Percentiles rank a stretch among this genome's conserved stretches.
These are phyloP conservation scores for Cataglyphis hispanica DNA, from an alignment of 1,140 invertebrate genomes.

Conservation along the genomic window DNA sequence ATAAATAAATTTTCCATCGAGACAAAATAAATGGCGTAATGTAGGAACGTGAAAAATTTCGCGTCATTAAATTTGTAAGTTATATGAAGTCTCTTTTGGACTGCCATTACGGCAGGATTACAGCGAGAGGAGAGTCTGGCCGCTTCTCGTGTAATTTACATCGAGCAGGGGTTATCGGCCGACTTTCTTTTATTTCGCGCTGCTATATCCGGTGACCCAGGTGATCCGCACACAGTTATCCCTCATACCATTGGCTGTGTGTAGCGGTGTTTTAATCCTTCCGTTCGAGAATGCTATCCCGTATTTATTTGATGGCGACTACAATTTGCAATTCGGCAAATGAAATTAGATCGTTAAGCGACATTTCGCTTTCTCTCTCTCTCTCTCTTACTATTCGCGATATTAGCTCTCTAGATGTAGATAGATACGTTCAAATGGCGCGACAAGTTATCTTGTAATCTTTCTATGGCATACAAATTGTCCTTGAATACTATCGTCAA, in stretches of 20 bases:
- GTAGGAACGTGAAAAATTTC: background rate
- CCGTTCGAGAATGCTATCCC: background rate
- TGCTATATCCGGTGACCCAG: conserved; percentile 30
- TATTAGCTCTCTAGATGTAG: no score
- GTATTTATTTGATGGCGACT: no score
- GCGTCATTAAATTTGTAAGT: conserved; percentile 18
- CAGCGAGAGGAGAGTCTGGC: conserved; percentile 8
- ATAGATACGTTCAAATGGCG: no score
- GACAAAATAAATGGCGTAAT: conserved; percentile 6
- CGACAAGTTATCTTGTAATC: no score
- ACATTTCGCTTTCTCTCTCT: background rate
- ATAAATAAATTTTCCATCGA: background rate
- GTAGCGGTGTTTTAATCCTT: conserved; percentile 19
- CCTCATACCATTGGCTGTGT: background rate
- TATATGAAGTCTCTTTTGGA: background rate
- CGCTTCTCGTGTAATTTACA: conserved; percentile 44
- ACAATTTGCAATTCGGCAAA: no score
- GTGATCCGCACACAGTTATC: conserved; percentile 23
- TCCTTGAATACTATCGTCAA: no score
- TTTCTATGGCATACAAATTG: no score
- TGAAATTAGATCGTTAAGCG: background rate
- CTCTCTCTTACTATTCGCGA: background rate
- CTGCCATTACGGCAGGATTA: conserved; percentile 10
- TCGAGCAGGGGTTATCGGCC: conserved; percentile 27
- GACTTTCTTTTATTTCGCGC: conserved; percentile 31